Conservation (phyloP, 1,140 invertebrate species). For the Acromyrmex charruanus region DNA sequence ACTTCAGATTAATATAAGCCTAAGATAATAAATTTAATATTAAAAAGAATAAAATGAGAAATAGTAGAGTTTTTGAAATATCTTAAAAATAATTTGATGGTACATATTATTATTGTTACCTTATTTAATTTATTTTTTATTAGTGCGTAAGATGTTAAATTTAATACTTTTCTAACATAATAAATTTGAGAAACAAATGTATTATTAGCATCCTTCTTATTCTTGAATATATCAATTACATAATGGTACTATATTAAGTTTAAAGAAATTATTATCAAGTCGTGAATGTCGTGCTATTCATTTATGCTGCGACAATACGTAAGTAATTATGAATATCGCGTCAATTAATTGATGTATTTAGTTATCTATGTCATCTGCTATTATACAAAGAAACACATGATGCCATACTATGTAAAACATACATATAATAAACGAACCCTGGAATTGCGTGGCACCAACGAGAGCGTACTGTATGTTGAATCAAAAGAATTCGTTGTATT, state of each 20-base stretch:
- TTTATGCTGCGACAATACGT: not conserved
- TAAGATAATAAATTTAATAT: not conserved
- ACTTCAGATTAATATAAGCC: not conserved
- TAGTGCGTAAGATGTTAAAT: too few species aligned
- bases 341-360: slow-evolving; percentile 51
- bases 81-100: not conserved
- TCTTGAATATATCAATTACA: not conserved
- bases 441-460: slow-evolving; percentile 21
- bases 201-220: not conserved
- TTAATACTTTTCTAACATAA: slow-evolving; percentile 7
- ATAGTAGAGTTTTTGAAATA: not conserved
- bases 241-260: not conserved
- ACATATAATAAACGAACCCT: not conserved
- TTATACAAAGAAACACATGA: slow-evolving; percentile 8
- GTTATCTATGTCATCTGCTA: slow-evolving; percentile 27
- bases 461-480: slow-evolving; percentile 34
- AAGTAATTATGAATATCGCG: slow-evolving; percentile 25
- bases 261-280: not conserved
- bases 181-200: not conserved
- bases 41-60: not conserved
- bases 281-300: not conserved
- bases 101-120: not conserved
- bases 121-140: not conserved
- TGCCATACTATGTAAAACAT: slow-evolving; percentile 43
- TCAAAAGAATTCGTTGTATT: slow-evolving; percentile 61